These are phyloP conservation scores for Agrochola lychnidis DNA, from an alignment of 2,888 invertebrate species.

Conservation along the genomic window DNA sequence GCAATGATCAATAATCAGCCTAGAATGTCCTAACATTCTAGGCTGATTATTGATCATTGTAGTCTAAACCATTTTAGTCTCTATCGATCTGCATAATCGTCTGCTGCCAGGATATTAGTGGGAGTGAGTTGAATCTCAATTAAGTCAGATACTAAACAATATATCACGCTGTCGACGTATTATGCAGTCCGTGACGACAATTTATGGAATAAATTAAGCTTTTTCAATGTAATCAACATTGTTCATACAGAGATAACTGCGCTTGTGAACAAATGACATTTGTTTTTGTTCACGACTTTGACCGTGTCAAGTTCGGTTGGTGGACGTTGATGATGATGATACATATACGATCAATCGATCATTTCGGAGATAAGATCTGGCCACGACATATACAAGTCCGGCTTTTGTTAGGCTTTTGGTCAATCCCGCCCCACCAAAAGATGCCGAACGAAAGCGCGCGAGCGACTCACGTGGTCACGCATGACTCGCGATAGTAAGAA, in stretches of 20 bases:
- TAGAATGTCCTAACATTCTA: no score
- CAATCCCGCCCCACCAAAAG: no score
- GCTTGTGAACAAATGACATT: constrained; percentile 14
- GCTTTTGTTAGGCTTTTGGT: no score
- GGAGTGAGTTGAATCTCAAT: constrained; percentile 37
- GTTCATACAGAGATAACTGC: constrained; percentile 19
- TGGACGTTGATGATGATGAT: background rate
- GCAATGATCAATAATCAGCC: no score
- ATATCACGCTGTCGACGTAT: constrained; percentile 25
- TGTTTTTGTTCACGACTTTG: constrained; percentile 36
- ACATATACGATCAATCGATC: no score
- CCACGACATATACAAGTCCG: no score
- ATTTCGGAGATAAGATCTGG: no score
- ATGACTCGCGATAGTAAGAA: no score
- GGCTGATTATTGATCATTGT: background rate
- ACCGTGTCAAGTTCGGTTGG: constrained; percentile 28
- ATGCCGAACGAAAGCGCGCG: no score
- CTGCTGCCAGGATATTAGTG: constrained; percentile 17
- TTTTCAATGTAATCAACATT: constrained; percentile 37
- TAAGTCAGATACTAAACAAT: constrained; percentile 33
- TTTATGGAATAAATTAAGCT: constrained; percentile 48
- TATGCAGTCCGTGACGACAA: constrained; percentile 36
- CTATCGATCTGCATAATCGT: background rate
- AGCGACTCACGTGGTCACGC: no score
- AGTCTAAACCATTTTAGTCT: background rate